A percentile compares a stretch with the other conserved stretches of the same genome.
These are phyloP conservation scores for Drosophila nigromelanica DNA, from an alignment of 1,140 invertebrate genomes.

Conservation along the genomic window DNA sequence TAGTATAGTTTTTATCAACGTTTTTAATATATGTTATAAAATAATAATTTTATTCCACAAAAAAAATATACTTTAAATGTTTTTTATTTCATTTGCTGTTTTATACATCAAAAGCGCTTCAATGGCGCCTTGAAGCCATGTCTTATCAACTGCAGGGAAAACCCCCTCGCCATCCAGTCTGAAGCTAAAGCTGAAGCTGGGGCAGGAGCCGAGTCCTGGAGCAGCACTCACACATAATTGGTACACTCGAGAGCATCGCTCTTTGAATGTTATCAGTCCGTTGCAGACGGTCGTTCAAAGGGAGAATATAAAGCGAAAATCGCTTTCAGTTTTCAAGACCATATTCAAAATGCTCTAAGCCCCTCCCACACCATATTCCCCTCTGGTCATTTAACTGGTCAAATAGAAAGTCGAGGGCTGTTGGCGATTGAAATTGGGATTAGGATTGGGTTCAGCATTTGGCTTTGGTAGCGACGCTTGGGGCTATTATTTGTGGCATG, in stretches of 20 bases:
- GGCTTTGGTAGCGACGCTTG: constrained; percentile 1
- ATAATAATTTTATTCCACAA: too few relatives aligned
- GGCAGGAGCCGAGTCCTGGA: not conserved
- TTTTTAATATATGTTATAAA: not conserved
- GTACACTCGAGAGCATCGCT: constrained; percentile 46
- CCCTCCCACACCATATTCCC: not conserved
- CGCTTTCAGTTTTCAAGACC: constrained; percentile 47
- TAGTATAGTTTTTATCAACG: too few relatives aligned
- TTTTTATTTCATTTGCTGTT: too few relatives aligned
- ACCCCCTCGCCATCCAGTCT: too few relatives aligned
- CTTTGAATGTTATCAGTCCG: constrained; percentile 75
- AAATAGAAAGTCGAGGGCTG: constrained; percentile 30
- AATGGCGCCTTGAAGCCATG: too few relatives aligned
- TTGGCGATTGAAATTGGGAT: constrained; percentile 36
- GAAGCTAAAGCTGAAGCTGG: not conserved
- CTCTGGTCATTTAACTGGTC: constrained; percentile 57
- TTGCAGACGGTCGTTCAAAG: constrained; percentile 54
- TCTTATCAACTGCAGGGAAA: too few relatives aligned
- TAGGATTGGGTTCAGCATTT: constrained; percentile 10
- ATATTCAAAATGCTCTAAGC: constrained; percentile 69
- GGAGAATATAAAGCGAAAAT: constrained; percentile 24
- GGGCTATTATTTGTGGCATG: constrained; percentile 45
- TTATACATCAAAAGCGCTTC: not conserved
- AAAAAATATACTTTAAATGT: not conserved
- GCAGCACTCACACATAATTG: constrained; percentile 72